A percentile compares a stretch with the other conserved stretches of the same genome.
Conservation (phyloP, 2,888 invertebrate species). For the Halictus quadricinctus region DNA sequence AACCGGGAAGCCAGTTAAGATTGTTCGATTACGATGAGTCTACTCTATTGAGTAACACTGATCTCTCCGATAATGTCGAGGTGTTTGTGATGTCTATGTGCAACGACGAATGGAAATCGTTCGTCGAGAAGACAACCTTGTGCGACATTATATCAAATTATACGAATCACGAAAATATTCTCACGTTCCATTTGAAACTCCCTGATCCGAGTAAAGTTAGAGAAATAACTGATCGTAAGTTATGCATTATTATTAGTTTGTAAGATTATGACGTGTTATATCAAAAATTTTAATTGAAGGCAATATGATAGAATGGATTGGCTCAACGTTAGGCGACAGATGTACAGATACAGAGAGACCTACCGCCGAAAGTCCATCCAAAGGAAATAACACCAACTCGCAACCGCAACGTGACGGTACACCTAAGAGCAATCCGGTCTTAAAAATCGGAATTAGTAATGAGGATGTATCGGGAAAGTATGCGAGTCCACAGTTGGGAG, state of each 20-base stretch:
- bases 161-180: conserved; percentile 86
- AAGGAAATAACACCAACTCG: conserved; percentile 53
- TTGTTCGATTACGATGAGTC: conserved; percentile 81
- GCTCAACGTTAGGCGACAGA: conserved; percentile 82
- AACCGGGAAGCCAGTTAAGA: conserved; percentile 72
- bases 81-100: conserved; percentile 83
- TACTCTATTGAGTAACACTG: conserved; percentile 79
- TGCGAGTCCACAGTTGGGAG: conserved; percentile 64
- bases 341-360: conserved; percentile 61
- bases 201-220: conserved; percentile 84
- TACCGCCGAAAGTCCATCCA: conserved; percentile 62
- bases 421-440: conserved; percentile 38
- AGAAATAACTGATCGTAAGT: conserved; percentile 81
- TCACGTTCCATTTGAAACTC: conserved; percentile 85
- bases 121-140: conserved; percentile 81
- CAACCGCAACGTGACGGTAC: conserved; percentile 34
- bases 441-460: conserved; percentile 30
- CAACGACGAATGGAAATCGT: conserved; percentile 83
- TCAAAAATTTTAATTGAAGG: not conserved
- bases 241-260: not conserved
- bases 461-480: conserved; percentile 58
- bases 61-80: conserved; percentile 77
- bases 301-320: conserved; percentile 82
- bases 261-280: not conserved
- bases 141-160: conserved; percentile 84